Evolutionary conservation across 1,140 invertebrate genomes (phyloP), one percentile per base, ranked within the genome.

Genomic region (Drosophila malerkotliana): DNA sequence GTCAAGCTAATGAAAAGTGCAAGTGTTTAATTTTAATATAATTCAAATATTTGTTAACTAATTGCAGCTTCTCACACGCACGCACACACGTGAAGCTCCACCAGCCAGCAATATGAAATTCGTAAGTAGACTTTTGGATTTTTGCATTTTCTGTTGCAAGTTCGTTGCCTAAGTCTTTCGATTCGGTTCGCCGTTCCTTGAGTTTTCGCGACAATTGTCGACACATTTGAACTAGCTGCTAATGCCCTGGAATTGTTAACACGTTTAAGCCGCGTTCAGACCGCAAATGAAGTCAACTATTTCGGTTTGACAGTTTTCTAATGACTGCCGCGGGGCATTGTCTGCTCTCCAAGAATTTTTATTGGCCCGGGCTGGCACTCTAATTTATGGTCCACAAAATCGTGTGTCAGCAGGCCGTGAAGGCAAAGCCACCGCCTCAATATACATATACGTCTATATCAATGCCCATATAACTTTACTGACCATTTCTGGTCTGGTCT

Each of bases 41-140:
- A 79, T 75, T 71, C 4, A 64, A 83, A 76, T 83, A 79, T 88
- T 87, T 87, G 84, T 88, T 76, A 88, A 87, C 79, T 87, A 82
- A 87, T 85, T 85, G 82, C 81, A 85, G 81, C 78, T 61, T 61
- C 52, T 51, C 59, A 37, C 54, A 61, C 48, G 61, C 68, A 55
- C 37, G 32, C 55, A 8, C 18, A 49, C 14, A 47, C 56, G 64
- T 68, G 61, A 53, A 68, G 52, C 44, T 71, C 61, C 79, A 75
- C 62, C 64, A 85, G 54, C 61, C 76, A 83, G 60, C 75, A 91
- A 89, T 54, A 91, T 91, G 89, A 89, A 89, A 87, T 90, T 91
- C 72, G 89, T 91, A 91, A 91, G 89, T 90, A 28, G 26, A 41
- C 12, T 44, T 15, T 58, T 44, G 30, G 30, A 6, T 18, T 15